phyloP scores from a whole-genome alignment of 2,113 vertebrate genomes.

The Dermatemys mawii region DNA sequence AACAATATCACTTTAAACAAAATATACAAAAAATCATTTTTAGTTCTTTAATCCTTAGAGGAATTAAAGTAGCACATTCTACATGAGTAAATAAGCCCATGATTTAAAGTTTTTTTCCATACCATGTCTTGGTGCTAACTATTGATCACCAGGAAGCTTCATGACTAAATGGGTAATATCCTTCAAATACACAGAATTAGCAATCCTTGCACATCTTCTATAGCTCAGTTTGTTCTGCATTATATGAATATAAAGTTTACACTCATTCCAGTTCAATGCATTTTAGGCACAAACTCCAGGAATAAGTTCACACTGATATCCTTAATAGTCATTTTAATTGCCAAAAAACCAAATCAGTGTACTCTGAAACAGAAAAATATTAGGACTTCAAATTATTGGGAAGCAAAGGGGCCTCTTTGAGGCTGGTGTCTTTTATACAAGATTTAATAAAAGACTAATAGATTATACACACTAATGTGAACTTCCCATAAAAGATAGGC shows the following conservation, averaged over 20 bases:
- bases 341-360: accelerated
- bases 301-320: not conserved
- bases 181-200: not conserved
- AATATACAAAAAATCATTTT: accelerated
- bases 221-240: not conserved
- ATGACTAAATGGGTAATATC: not conserved
- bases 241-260: not conserved
- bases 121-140: not conserved
- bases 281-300: not conserved
- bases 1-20: accelerated
- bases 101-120: no score
- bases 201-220: not conserved
- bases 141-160: not conserved
- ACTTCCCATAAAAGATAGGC: not conserved
- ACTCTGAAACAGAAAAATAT: not conserved
- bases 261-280: accelerated
- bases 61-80: accelerated
- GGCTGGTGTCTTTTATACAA: not conserved
- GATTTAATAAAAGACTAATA: not conserved
- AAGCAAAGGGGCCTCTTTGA: not conserved
- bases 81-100: no score
- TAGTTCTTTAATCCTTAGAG: not conserved
- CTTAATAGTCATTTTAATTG: accelerated
- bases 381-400: not conserved
- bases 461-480: not conserved